Percentiles rank a stretch among this genome's conserved stretches.
phyloP scores from a whole-genome alignment of 2,797 vertebrate genomes.

The Linurgus olivaceus region DNA sequence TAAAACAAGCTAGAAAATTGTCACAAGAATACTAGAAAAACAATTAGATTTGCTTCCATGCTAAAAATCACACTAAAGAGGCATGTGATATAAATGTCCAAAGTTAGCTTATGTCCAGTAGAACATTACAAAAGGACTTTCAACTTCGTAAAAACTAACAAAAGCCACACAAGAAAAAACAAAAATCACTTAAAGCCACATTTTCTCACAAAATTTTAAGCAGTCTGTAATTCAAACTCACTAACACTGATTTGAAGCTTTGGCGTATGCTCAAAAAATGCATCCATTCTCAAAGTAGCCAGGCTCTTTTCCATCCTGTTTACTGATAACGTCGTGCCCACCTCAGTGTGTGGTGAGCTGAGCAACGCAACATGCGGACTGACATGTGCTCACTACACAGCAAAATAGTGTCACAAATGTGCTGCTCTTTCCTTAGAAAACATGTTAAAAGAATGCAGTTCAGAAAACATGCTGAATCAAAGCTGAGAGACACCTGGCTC shows the following conservation, averaged over 20 bases:
- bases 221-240: not conserved
- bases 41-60: conserved; percentile 3
- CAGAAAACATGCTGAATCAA: conserved; percentile 1
- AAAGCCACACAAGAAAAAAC: not conserved
- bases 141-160: not conserved
- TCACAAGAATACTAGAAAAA: conserved; percentile 19
- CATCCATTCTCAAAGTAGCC: not conserved
- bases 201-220: conserved; percentile 28
- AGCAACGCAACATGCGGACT: not conserved
- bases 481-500: not conserved
- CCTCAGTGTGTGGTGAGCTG: not conserved
- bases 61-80: conserved; percentile 17
- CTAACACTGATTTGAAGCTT: not conserved
- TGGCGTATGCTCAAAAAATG: not conserved
- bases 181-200: not conserved
- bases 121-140: not conserved
- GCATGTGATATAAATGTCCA: not conserved
- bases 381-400: not conserved
- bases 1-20: conserved; percentile 26
- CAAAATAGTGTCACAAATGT: not conserved
- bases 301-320: not conserved
- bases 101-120: not conserved
- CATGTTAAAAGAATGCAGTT: not conserved
- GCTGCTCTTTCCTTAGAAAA: not conserved
- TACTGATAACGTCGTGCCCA: not conserved